Percentiles rank a stretch among this genome's conserved stretches.
Conservation (phyloP, 2,888 invertebrate species). For the Hirtodrosophila cameraria region DNA sequence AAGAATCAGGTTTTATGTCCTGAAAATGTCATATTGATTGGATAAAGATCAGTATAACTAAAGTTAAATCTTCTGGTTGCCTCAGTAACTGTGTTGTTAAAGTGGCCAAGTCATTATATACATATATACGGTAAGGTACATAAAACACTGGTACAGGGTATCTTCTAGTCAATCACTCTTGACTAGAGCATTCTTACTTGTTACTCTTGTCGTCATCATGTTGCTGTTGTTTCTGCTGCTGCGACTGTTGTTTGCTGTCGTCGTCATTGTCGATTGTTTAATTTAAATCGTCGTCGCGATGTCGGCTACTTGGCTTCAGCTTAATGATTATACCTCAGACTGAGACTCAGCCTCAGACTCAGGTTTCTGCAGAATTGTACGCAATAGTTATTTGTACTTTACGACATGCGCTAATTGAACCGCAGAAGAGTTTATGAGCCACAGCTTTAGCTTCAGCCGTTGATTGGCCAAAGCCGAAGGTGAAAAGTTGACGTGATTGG, state of each 20-base stretch:
- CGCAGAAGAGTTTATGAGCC: conserved; percentile 67
- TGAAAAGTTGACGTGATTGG: conserved; percentile 58
- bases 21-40: too few relatives aligned
- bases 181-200: neutral
- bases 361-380: conserved; percentile 59
- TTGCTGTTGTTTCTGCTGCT: conserved; percentile 16
- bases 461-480: conserved; percentile 61
- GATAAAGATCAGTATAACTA: too few relatives aligned
- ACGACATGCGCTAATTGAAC: conserved; percentile 76
- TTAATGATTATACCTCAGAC: conserved; percentile 66
- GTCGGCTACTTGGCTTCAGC: conserved; percentile 61
- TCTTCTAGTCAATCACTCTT: neutral
- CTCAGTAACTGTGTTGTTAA: too few relatives aligned
- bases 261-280: conserved; percentile 74
- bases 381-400: conserved; percentile 77
- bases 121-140: too few relatives aligned
- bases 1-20: too few relatives aligned
- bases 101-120: too few relatives aligned
- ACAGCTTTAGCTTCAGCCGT: conserved; percentile 29
- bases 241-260: conserved; percentile 20
- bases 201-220: conserved; percentile 65
- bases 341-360: conserved; percentile 25
- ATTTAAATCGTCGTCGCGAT: conserved; percentile 72
- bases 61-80: too few relatives aligned
- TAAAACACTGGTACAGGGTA: neutral